Conservation (phyloP, 2,888 invertebrate species). For the Hipparchia sbordonii region DNA sequence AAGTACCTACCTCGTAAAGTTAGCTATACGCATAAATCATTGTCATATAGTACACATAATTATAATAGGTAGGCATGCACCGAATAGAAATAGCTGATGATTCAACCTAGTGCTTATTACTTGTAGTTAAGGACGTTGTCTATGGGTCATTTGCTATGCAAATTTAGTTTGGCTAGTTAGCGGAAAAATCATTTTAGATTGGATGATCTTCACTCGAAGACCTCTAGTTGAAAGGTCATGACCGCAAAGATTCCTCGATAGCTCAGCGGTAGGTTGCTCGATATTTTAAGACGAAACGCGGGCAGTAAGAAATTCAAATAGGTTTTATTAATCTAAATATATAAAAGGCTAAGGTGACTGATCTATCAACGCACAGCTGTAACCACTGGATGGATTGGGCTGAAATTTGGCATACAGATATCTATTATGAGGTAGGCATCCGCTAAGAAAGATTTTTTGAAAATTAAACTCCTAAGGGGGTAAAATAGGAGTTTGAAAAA, state of each 20-base stretch:
- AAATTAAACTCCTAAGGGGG: too few relatives aligned
- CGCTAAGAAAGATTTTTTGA: too few relatives aligned
- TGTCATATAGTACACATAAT: too few relatives aligned
- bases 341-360: too few relatives aligned
- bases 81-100: constrained; percentile 9
- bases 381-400: too few relatives aligned
- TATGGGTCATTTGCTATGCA: constrained; percentile 16
- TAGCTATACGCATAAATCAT: too few relatives aligned
- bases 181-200: constrained; percentile 6
- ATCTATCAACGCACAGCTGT: too few relatives aligned
- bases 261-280: not conserved
- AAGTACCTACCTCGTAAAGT: too few relatives aligned
- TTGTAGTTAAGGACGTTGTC: constrained; percentile 1
- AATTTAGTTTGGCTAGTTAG: constrained; percentile 4
- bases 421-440: too few relatives aligned
- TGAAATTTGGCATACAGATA: too few relatives aligned
- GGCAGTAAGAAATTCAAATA: not conserved
- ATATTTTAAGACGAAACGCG: not conserved
- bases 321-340: not conserved
- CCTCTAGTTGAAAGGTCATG: constrained; percentile 4
- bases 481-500: too few relatives aligned
- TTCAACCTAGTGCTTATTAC: not conserved
- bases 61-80: not conserved
- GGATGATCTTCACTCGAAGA: not conserved
- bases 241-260: not conserved